These are phyloP conservation scores for Kryptolebias ocellatus DNA, from an alignment of 2,797 vertebrate genomes.

Conservation along the genomic window DNA sequence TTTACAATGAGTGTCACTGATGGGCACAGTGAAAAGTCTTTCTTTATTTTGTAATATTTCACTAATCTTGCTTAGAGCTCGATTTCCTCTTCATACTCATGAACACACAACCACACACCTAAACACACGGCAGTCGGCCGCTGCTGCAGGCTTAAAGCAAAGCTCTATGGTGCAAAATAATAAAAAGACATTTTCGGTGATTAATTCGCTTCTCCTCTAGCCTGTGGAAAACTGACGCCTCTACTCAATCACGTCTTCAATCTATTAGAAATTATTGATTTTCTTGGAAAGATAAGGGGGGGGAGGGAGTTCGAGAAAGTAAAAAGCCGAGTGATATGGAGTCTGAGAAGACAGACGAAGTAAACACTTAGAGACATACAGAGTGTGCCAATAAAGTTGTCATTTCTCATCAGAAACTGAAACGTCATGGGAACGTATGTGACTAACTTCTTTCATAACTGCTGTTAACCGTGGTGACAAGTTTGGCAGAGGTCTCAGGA, in stretches of 20 bases:
- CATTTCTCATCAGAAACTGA: constrained; percentile 31
- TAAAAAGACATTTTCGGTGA: constrained; percentile 78
- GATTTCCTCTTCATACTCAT: constrained; percentile 16
- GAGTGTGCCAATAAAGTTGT: constrained; percentile 42
- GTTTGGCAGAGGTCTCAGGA: constrained; percentile 41
- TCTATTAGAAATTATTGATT: constrained; percentile 83
- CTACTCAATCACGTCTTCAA: constrained; percentile 77
- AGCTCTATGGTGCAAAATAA: constrained; percentile 61
- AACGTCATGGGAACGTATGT: constrained; percentile 3
- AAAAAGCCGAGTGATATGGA: constrained; percentile 16
- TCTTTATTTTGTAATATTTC: constrained; percentile 15
- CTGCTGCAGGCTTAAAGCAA: constrained; percentile 42
- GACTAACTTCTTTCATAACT: constrained; percentile 16
- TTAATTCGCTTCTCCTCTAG: constrained; percentile 73
- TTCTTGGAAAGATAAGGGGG: constrained; percentile 38
- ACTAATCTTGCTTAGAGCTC: constrained; percentile 7
- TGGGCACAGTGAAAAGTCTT: constrained; percentile 17
- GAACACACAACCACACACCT: constrained; percentile 8
- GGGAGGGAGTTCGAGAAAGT: constrained; percentile 1
- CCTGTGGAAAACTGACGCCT: constrained; percentile 65
- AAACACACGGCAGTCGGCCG: constrained; percentile 28
- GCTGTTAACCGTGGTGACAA: constrained; percentile 25
- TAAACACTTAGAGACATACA: constrained; percentile 23
- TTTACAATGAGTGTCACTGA: neutral
- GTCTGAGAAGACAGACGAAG: constrained; percentile 35